Base-by-base conservation (phyloP, 2,113 vertebrate genomes). In the Brachypteracias leptosomus region DNA sequence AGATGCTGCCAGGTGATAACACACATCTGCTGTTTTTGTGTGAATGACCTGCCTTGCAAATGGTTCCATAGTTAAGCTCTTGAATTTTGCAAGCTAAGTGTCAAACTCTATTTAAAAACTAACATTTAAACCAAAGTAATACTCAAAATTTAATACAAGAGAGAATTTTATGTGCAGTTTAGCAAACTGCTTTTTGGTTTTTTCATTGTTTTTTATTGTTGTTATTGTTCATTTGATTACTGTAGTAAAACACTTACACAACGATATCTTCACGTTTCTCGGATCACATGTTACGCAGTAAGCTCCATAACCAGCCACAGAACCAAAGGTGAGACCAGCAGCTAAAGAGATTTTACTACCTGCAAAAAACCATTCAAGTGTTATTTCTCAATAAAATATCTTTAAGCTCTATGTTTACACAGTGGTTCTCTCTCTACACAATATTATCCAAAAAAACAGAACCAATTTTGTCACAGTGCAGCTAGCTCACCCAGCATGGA, bases 301-400 rank as follows among this genome's bases (percentile, higher is more conserved):
- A 71, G 99, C 99, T 42, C 99, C 99, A 84, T 99, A 99, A 61
- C 97, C 98, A 86, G 99, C 98, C 66, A 99, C 76, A 28, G 96
- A 91, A 47, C 99, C 99, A 97, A 99, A 98, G 17, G 98, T 97
- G 36, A 99, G 96, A 59, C 99, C 99, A 55, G 98, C 98, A 93
- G 98, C 97, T 95, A 99, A 94, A 57, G 99, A 99, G 77, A 98
- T 98, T 95, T 99, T 97, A 62, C 99, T 99, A 78, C 98, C 99
- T 99, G 90, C 31, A 92, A 42, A 16, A 89, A 96, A 86, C 17
- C 58, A 63, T 85, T 79, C 38, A 51, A 62, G 42, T 6, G 11
- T 96, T 86, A 95, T n/a, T 88, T 86, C 22, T 62, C n/a, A 87
- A 35, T 46, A 52, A 13, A 47, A 16, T 7, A 17, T 20, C 46